Conservation (phyloP, 2,797 vertebrate species). For the Nasua narica region DNA sequence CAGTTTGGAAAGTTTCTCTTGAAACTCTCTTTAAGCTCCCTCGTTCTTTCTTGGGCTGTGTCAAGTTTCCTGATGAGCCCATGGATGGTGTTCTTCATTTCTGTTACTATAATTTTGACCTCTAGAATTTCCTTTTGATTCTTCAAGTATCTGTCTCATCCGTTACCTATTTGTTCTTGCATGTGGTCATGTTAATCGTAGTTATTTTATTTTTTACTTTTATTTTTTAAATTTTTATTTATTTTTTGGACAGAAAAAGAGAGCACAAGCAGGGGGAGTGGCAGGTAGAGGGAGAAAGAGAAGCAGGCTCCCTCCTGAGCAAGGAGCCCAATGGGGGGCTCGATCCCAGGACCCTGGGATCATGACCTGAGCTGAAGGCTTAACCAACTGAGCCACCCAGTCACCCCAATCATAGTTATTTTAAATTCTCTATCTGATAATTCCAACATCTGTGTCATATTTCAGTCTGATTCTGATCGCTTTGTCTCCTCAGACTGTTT, state of each 20-base stretch:
- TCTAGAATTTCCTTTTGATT: neutral
- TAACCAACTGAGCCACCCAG: too few species aligned
- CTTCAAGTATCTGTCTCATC: neutral
- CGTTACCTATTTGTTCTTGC: neutral
- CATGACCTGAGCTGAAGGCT: too few species aligned
- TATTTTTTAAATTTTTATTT: too few species aligned
- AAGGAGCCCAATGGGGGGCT: too few species aligned
- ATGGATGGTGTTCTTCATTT: neutral
- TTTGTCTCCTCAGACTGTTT: neutral
- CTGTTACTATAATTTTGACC: neutral
- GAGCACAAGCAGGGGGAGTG: too few species aligned
- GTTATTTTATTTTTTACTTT: neutral
- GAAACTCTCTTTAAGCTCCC: neutral
- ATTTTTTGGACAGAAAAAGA: too few species aligned
- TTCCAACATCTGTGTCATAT: neutral
- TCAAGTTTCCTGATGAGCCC: neutral
- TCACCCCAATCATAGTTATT: neutral
- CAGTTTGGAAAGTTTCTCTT: neutral
- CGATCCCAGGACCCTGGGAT: too few species aligned
- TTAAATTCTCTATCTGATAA: neutral
- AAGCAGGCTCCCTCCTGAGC: too few species aligned
- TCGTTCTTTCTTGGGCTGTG: neutral
- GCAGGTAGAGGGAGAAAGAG: too few species aligned
- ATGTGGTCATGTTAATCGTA: neutral
- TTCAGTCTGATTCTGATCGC: neutral